These are phyloP conservation scores for Silurus meridionalis DNA, from an alignment of 2,113 vertebrate genomes.

Conservation along the genomic window DNA sequence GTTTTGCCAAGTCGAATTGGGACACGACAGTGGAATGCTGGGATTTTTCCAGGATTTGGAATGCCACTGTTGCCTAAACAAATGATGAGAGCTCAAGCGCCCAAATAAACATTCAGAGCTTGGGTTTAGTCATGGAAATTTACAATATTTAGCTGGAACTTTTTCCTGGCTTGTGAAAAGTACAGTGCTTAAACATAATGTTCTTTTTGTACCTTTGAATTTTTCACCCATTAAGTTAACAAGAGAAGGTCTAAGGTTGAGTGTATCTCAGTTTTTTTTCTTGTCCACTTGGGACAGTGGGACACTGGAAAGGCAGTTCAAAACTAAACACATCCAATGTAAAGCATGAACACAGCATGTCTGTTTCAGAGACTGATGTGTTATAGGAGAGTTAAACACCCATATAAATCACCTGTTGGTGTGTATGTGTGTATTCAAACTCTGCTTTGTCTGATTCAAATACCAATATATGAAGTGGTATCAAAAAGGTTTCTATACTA, in stretches of 20 bases:
- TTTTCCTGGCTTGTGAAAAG: slow-evolving; percentile 2
- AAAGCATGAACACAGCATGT: not conserved
- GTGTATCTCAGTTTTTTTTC: not conserved
- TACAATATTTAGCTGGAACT: not conserved
- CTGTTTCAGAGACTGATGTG: not conserved
- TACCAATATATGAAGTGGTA: too few species aligned
- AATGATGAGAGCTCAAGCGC: not conserved
- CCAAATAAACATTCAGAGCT: slow-evolving; percentile 25
- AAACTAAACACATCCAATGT: not conserved
- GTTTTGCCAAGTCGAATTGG: slow-evolving; percentile 11
- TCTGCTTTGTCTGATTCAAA: too few species aligned
- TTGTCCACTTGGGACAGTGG: not conserved
- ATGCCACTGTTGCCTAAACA: slow-evolving; percentile 34
- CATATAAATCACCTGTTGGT: not conserved
- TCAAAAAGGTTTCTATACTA: too few species aligned
- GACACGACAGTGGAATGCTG: slow-evolving; percentile 8
- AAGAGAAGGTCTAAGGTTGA: not conserved
- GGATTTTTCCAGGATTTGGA: slow-evolving; percentile 40
- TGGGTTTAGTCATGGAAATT: slow-evolving; percentile 43
- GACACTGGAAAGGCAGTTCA: not conserved
- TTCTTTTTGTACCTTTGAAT: slow-evolving; percentile 42
- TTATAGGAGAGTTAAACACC: not conserved
- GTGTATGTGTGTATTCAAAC: not conserved
- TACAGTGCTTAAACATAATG: not conserved
- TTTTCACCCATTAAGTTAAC: not conserved